These are phyloP conservation scores for Agapostemon virescens DNA, from an alignment of 2,888 invertebrate genomes.

Conservation along the genomic window DNA sequence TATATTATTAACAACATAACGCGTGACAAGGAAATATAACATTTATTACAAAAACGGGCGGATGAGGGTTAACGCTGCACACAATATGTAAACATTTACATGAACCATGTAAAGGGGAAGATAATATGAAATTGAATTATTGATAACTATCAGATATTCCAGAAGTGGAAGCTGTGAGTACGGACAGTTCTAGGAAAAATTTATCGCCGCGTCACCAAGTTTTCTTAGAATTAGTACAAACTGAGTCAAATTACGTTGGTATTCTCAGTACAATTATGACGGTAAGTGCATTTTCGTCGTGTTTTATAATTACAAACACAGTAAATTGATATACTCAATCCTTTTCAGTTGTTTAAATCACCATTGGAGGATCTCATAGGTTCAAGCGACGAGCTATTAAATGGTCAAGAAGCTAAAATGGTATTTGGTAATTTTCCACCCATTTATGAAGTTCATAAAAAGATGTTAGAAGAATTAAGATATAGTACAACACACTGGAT, in stretches of 20 bases:
- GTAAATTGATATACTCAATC: constrained; percentile 9
- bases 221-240: constrained; percentile 95
- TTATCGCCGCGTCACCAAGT: constrained; percentile 90
- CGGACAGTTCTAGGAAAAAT: constrained; percentile 85
- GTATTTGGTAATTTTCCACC: constrained; percentile 98
- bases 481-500: constrained; percentile 88
- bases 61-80: constrained; percentile 2
- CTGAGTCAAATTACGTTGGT: constrained; percentile 98
- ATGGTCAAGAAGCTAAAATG: constrained; percentile 94
- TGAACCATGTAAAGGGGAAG: constrained; percentile 74
- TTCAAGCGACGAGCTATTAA: constrained; percentile 86
- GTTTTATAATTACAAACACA: background rate
- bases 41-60: too few species aligned
- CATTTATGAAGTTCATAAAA: constrained; percentile 95
- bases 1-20: too few species aligned
- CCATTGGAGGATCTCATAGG: constrained; percentile 92
- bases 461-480: constrained; percentile 84
- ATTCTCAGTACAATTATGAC: constrained; percentile 96
- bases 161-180: constrained; percentile 82
- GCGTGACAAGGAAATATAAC: too few species aligned
- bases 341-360: constrained; percentile 92
- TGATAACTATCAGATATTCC: constrained; percentile 77
- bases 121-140: constrained; percentile 67
- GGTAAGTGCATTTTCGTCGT: constrained; percentile 82
- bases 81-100: constrained; percentile 38